Base-by-base conservation (phyloP, 2,888 invertebrate species). In the Lepidonotus clava region DNA sequence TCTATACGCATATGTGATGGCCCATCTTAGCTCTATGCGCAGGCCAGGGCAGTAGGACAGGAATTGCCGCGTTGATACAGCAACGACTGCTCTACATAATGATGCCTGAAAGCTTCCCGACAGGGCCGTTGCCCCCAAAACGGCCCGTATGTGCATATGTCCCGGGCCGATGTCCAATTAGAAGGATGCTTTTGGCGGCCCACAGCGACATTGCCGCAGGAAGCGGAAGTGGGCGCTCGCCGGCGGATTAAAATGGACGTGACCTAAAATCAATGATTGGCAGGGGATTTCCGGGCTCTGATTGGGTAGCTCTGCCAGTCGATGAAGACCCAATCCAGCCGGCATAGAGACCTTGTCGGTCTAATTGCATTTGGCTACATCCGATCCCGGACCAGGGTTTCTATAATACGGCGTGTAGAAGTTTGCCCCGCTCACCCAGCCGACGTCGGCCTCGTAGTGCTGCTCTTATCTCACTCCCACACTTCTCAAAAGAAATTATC, bases 231-330 rank as follows among this genome's bases (percentile, higher is more conserved):
- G 36, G 71, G 38, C 71, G 71, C 36, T 36, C 34, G 71, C 5
- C 34, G 71, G 71, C 34, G 71, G 71, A 71, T 71, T 71, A 71
- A 71, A 71, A 71, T 71, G 71, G 71, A 71, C 71, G 38, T 71
- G 71, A 71, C 71, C 71, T 71, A 71, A 71, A 71, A 71, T 71
- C 71, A 18, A 71, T 71, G 71, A 71, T 71, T 71, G 71, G 36
- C 71, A 71, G 71, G 71, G 71, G 71, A 71, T 71, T 71, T 46
- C 18, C 18, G 38, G 36, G 36, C 71, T 18, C 36, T 71, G 71
- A 71, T 71, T 71, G 71, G 71, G 71, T 71, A 38, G 71, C 71
- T 71, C 36, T 71, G 71, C n/a, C 24, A 80, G 80, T 28, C 46
- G 80, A 51, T 51, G 46, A 46, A 80, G 34, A 34, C 41, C 46